These are phyloP conservation scores for Nothocercus julius DNA, from an alignment of 2,113 vertebrate genomes.

Conservation along the genomic window DNA sequence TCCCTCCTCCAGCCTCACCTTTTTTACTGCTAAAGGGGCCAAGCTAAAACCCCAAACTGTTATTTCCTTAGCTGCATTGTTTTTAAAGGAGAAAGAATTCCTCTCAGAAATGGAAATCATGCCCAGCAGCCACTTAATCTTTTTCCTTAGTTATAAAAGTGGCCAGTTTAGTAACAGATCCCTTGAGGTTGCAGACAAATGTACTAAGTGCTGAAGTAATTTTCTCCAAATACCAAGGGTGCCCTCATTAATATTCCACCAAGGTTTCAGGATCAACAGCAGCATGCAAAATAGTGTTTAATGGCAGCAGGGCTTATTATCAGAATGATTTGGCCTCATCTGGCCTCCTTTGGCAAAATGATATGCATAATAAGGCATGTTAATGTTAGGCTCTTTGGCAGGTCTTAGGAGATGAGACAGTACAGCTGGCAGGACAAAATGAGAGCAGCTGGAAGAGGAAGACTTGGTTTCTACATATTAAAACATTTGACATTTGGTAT, in stretches of 20 bases:
- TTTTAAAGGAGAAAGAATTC: not conserved
- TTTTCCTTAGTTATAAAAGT: not conserved
- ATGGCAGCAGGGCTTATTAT: slow-evolving; percentile 68
- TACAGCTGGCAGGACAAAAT: slow-evolving; percentile 65
- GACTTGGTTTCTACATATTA: slow-evolving; percentile 59
- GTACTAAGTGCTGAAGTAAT: not conserved
- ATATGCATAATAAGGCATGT: slow-evolving; percentile 65
- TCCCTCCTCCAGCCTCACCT: not conserved
- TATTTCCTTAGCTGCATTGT: not conserved
- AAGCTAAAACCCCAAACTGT: not conserved
- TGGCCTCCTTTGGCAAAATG: slow-evolving; percentile 68
- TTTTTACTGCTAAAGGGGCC: not conserved
- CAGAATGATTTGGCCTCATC: slow-evolving; percentile 65
- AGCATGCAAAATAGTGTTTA: slow-evolving; percentile 48
- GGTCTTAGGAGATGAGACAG: slow-evolving; percentile 58
- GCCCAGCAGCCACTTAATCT: not conserved
- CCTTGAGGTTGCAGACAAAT: not conserved
- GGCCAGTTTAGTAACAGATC: not conserved
- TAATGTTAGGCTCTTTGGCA: slow-evolving; percentile 65
- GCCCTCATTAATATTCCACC: slow-evolving; percentile 34
- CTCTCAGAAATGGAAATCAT: not conserved
- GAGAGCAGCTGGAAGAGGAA: slow-evolving; percentile 73
- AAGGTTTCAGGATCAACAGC: slow-evolving; percentile 45
- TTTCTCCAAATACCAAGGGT: not conserved
- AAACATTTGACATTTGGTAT: slow-evolving; percentile 75